Evolutionary conservation across 2,797 vertebrate species (phyloP), one percentile per base, ranked within the genome.

Genomic region (Xenopus petersii): DNA sequence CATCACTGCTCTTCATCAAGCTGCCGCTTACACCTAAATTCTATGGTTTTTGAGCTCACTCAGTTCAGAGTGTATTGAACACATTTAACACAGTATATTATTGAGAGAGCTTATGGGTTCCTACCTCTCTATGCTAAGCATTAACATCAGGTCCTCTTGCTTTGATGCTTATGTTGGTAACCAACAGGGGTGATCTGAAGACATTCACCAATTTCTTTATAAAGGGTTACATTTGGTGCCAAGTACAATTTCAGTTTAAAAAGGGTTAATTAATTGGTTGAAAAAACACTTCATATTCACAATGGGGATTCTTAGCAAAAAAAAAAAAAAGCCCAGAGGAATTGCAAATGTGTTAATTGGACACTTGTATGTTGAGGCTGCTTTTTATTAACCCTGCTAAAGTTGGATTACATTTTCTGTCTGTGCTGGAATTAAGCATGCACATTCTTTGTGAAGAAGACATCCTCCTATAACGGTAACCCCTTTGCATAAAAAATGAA

Each of bases 261-360:
- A 64, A 64, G 16, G 46, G 64, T 66, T 66, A 54, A 54, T 67
- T 54, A 51, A 67, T 67, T 67, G 54, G 65, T 51, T 51, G 10
- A 42, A 26, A 67, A 67, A 67, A 67, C 65, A 67, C 65, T 67
- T 67, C 48, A 54, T 67, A 51, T 67, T 67, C 65, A 67, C 47
- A 54, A 54, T 54, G 21, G 42, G 47, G 11, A 51, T 30, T 30
- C 65, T 67, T 24, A 54, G 65, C 47, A 67, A 9, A 67, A 16
- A 51, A 67, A 54, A 26, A 30, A 30, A 30, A 30, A 30, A 26
- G 47, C 65, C 65, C 49, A 7, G 26, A 48, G 48, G 17, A 54
- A 21, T 4, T 55, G 51, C 10, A 68, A 68, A 68, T 13, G 54
- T 17, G 66, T 24, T 68, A 68, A 68, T 68, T 68, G 66, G 66